Evolutionary conservation across 35 echinoderm and acorn worm species (phyloP).

Genomic region (Eucidaris tribuloides): DNA sequence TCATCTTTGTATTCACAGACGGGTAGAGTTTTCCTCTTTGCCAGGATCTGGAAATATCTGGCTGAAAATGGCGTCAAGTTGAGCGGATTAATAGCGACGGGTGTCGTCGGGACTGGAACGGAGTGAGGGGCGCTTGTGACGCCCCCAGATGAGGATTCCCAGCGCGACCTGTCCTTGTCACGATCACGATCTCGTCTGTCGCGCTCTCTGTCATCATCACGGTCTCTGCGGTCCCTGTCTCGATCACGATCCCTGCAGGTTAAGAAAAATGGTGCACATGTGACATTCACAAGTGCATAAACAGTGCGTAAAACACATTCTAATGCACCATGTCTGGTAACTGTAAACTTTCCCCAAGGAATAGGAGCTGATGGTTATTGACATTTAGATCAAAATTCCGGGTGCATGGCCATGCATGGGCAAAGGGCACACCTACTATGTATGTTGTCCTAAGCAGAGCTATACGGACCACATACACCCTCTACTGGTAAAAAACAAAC

Average conservation of each 20-base stretch:
- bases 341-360: background rate
- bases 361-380: background rate
- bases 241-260: constrained; percentile 40
- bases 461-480: too few species aligned
- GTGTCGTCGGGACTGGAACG: background rate
- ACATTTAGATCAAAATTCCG: background rate
- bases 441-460: too few species aligned
- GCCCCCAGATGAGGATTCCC: background rate
- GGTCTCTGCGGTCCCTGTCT: constrained; percentile 50
- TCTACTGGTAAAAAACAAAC: too few species aligned
- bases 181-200: constrained; percentile 46
- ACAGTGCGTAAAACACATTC: background rate
- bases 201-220: constrained; percentile 55
- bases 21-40: constrained; percentile 78
- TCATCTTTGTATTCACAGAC: constrained; percentile 95
- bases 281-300: background rate
- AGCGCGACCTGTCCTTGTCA: constrained; percentile 58
- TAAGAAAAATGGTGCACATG: background rate
- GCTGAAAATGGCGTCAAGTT: constrained; percentile 70
- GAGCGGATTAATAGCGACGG: constrained; percentile 35
- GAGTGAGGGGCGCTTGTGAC: constrained; percentile 27
- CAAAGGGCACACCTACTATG: too few species aligned
- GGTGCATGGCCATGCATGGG: background rate
- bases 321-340: background rate
- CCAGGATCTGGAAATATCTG: constrained; percentile 66